A percentile compares a stretch with the other conserved stretches of the same genome.
phyloP scores from a whole-genome alignment of 2,888 invertebrate genomes.

The Eristalis arbustorum region DNA sequence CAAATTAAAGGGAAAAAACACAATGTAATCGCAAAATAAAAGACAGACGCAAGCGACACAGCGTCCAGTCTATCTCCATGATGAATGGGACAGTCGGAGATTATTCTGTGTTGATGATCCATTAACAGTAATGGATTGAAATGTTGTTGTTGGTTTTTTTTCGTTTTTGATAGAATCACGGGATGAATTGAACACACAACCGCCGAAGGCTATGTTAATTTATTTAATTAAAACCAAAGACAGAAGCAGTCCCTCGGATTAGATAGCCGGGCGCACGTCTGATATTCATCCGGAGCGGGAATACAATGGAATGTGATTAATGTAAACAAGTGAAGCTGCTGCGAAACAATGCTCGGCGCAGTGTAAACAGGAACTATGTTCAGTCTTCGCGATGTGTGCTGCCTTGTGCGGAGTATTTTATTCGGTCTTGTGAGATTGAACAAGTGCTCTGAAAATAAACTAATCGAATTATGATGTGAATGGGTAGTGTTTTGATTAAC shows the following conservation, averaged over 20 bases:
- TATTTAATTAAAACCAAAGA: conserved; percentile 2
- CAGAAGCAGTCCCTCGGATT: not conserved
- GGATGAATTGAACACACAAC: not conserved
- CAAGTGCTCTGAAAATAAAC: not conserved
- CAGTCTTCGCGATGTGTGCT: not conserved
- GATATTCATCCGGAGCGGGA: not conserved
- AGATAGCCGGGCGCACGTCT: not conserved
- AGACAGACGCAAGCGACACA: not conserved
- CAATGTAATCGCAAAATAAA: not conserved
- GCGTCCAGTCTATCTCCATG: not conserved
- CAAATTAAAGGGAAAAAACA: not conserved
- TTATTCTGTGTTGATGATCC: conserved; percentile 16
- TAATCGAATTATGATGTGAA: not conserved
- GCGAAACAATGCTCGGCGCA: not conserved
- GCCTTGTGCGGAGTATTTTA: not conserved
- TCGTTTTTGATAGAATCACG: conserved; percentile 1
- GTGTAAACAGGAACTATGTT: not conserved
- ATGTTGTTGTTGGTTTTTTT: too few relatives aligned
- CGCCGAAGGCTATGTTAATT: conserved; percentile 2
- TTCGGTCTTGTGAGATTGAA: not conserved
- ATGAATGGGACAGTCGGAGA: conserved; percentile 14
- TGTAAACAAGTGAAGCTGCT: not conserved
- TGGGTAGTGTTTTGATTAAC: not conserved
- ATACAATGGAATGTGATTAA: not conserved
- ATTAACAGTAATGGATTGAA: conserved; percentile 34